Conservation (phyloP, 2,888 invertebrate species). For the Leptinotarsa haldemani region DNA sequence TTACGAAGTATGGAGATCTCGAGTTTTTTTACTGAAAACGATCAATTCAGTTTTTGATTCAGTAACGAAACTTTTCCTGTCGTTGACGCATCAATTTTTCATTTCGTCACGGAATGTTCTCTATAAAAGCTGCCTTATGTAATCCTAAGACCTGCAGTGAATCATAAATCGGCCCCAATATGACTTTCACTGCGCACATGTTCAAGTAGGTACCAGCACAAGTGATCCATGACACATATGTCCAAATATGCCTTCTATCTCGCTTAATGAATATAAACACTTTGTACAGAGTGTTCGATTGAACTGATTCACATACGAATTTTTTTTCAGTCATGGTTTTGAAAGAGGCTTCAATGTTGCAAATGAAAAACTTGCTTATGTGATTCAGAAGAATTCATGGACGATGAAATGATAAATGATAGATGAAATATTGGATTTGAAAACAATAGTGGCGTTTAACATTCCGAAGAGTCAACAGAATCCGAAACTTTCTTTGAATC, state of each 20-base stretch:
- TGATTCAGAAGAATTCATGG: too few species aligned
- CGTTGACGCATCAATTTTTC: constrained; percentile 1
- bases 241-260: constrained; percentile 23
- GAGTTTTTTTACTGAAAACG: not conserved
- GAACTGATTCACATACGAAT: not conserved
- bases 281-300: constrained; percentile 6
- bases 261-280: not conserved
- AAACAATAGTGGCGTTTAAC: too few species aligned
- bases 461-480: too few species aligned
- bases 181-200: constrained; percentile 39
- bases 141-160: constrained; percentile 8
- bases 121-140: constrained; percentile 13
- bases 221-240: constrained; percentile 38
- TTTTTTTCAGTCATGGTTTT: not conserved
- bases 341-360: too few species aligned
- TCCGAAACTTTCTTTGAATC: too few species aligned
- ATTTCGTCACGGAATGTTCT: constrained; percentile 1
- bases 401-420: too few species aligned
- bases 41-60: not conserved
- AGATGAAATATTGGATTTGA: too few species aligned
- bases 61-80: not conserved
- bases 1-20: not conserved
- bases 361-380: too few species aligned
- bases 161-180: constrained; percentile 35
- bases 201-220: constrained; percentile 28